Base-by-base conservation (phyloP, 1,140 invertebrate genomes). In the Apocrypta bakeri region DNA sequence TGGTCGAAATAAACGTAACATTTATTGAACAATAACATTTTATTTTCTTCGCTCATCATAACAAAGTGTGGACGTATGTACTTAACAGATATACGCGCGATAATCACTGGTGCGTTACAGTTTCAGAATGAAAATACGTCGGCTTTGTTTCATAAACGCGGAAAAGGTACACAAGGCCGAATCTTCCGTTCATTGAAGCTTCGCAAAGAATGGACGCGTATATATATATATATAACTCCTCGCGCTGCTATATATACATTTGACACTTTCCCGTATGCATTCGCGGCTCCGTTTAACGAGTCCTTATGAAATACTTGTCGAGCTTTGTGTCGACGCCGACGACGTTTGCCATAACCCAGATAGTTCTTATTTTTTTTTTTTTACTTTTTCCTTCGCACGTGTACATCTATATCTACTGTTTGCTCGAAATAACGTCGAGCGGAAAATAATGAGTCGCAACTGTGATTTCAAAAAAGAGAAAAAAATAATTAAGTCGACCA, bases 221-320 rank as follows among this genome's bases (percentile, higher is more conserved):
- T n/a, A n/a, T n/a, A n/a, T n/a, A n/a, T n/a, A n/a, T 33, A 29
- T 77, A 27, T 68, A 68, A 37, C 33, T 37, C 33, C 31, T 72
- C n/a, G 61, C 64, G 31, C 56, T 9, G 33, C 33, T 9, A 9
- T 37, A 9, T 9, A 37, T 37, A 37, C 9, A 37, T 37, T 37
- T 37, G 33, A 56, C 25, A 75, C 71, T 75, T 81, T 76, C 61
- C 42, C 80, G 40, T 33, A 37, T 76, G 56, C 61, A 69, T 72
- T 82, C 33, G 42, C 81, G 25, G 27, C 61, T 81, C n/a, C 17
- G 33, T 78, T 82, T 78, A 78, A 82, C 81, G 56, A 56, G n/a
- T 82, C 68, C 75, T 82, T 82, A 82, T 63, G 81, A 78, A 82
- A 78, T 63, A 78, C 40, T 64, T 24, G 72, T 74, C n/a, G 64